Evolutionary conservation across 2,888 invertebrate species (phyloP), one percentile per base, ranked within the genome.

Genomic region (Odontocolon sp.): DNA sequence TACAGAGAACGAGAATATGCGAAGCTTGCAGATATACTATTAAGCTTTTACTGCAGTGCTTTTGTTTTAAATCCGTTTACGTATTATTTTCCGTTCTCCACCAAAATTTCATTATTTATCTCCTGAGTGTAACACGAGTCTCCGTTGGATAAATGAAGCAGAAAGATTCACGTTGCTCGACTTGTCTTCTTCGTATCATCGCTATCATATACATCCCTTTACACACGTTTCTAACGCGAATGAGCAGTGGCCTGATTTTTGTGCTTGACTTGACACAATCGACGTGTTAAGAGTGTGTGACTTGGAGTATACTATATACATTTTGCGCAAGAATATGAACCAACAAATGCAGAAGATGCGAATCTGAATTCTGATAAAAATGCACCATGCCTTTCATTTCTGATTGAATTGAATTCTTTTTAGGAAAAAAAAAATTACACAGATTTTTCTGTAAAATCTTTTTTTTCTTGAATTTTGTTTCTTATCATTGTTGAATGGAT

Each of bases 171-270:
- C 66, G 47, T 63, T 38, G n/a, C n/a, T n/a, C n/a, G 47, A 67
- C 66, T 67, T 70, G 64, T 14, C 64, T n/a, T 45, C 36, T 33
- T 31, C 42, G 40, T 28, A 42, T 40, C 42, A 45, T 28, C 31
- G 23, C 31, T 23, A 45, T 36, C 50, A 70, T 76, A 67, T 63
- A 66, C 61, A 76, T 56, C 59, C 47, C 6, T 45, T 52, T 42
- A 42, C 61, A 63, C 45, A 66, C 50, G 78, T 69, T 78, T 56
- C 79, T 68, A 69, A 80, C 71, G 57, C 82, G 81, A 85, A 85
- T 85, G 84, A 83, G 80, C 84, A 82, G 84, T 85, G 86, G 82
- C 86, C 86, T 86, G 86, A 83, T 86, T 86, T 84, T 82, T 82
- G 82, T 79, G 83, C 79, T 74, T 77, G 76, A 80, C 79, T 79